These are phyloP conservation scores for Ameiurus melas DNA, from an alignment of 2,113 vertebrate species.

Conservation along the genomic window DNA sequence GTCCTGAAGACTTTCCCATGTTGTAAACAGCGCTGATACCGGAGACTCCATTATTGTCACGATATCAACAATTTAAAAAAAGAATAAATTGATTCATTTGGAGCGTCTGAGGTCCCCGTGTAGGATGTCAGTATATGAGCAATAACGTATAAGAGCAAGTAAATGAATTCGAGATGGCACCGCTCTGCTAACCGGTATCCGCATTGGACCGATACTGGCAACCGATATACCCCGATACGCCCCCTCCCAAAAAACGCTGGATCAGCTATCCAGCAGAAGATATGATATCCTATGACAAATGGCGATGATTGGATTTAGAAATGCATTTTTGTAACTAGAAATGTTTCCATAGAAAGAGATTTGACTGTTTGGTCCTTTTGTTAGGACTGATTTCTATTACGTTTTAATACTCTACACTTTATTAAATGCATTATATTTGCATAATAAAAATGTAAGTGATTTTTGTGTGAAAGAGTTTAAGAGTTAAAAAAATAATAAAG, in stretches of 20 bases:
- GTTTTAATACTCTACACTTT: no score
- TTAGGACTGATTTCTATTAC: neutral
- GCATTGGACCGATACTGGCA: no score
- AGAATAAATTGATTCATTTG: no score
- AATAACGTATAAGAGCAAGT: neutral
- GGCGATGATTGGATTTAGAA: neutral
- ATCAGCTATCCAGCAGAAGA: no score
- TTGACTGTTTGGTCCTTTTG: no score
- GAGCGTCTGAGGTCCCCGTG: neutral
- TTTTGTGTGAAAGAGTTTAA: neutral
- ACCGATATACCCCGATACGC: no score
- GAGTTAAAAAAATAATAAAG: neutral
- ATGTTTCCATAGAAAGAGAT: neutral
- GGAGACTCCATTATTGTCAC: no score
- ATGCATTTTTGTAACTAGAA: neutral
- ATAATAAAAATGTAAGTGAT: no score
- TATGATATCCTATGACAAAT: neutral
- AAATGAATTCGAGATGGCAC: neutral
- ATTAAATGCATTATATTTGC: no score
- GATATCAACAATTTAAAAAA: no score
- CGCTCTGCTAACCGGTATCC: no score
- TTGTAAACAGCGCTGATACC: no score
- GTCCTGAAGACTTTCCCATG: neutral
- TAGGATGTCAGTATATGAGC: neutral
- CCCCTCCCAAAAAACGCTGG: neutral